Evolutionary conservation across 2,888 invertebrate species (phyloP), one percentile per base, ranked within the genome.

Genomic region (Lasioglossum oenotherae): DNA sequence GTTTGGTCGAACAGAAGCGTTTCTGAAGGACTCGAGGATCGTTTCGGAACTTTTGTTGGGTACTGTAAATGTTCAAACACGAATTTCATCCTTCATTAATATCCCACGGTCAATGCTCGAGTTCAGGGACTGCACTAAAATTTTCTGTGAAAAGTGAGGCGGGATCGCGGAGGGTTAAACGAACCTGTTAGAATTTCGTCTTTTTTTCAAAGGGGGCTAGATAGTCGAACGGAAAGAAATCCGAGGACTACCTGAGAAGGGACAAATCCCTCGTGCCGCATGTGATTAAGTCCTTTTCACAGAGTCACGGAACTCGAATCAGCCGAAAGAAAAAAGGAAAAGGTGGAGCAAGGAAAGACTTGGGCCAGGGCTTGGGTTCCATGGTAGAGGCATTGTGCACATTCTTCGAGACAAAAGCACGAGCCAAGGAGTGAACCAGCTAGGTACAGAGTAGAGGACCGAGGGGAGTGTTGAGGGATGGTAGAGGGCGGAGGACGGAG

Each of bases 201-300:
- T 67, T 31, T 67, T 67, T 31, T 67, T 67, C 31, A 73, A 67
- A 69, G 49, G 73, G 53, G 72, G 49, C 71, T 67, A 57, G 23
- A 38, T 71, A 35, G 60, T 69, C 46, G 46, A 49, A 84, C 74
- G 84, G 75, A 80, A 83, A 79, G 75, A 88, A 81, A 85, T 81
- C 67, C 78, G 80, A 79, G 75, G 78, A 84, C 89, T 89, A 90
- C 90, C 90, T 90, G 88, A 87, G 77, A 83, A 86, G 87, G 89
- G 86, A 91, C 86, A 91, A 91, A 91, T 89, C 86, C 82, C 84
- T 71, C 81, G 85, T 87, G 82, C 86, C 86, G 87, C 87, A 84
- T 87, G 88, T 88, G 88, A 90, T 91, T 88, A 89, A 90, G 90
- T 90, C 87, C 89, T 88, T 90, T 89, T 69, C 86, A 89, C 82